Conservation (phyloP, 1,140 invertebrate genomes). For the Tigriopus japonicus region DNA sequence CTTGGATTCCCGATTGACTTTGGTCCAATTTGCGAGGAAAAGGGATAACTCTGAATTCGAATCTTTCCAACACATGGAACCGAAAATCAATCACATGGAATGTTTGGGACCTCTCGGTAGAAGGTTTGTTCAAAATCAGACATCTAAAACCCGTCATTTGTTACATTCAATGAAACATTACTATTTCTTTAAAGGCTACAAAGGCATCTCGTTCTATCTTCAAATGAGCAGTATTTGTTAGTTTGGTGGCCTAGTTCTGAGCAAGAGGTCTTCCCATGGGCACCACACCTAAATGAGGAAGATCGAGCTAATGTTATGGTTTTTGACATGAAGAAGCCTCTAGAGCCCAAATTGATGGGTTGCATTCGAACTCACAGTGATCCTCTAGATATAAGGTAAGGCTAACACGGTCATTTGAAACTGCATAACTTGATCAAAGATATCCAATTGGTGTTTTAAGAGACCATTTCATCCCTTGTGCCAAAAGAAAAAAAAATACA, state of each 20-base stretch:
- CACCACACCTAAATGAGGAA: neutral
- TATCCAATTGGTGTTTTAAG: no score
- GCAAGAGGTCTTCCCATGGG: neutral
- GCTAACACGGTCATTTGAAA: no score
- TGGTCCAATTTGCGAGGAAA: neutral
- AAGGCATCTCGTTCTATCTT: neutral
- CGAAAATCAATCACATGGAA: no score
- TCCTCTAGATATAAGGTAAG: neutral
- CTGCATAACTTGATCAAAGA: no score
- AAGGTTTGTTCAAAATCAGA: neutral
- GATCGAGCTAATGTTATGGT: neutral
- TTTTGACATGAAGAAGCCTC: neutral
- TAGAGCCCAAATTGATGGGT: neutral
- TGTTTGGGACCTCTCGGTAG: no score
- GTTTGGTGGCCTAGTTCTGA: neutral
- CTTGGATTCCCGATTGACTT: neutral
- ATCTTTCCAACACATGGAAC: no score
- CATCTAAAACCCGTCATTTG: neutral
- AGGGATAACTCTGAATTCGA: neutral
- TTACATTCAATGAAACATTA: no score
- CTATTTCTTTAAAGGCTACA: neutral
- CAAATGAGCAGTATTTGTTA: neutral
- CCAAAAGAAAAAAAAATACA: no score
- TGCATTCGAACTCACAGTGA: neutral
- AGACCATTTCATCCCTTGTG: no score